Evolutionary conservation across 2,888 invertebrate genomes (phyloP).

Genomic region (Mycalesis mineus): DNA sequence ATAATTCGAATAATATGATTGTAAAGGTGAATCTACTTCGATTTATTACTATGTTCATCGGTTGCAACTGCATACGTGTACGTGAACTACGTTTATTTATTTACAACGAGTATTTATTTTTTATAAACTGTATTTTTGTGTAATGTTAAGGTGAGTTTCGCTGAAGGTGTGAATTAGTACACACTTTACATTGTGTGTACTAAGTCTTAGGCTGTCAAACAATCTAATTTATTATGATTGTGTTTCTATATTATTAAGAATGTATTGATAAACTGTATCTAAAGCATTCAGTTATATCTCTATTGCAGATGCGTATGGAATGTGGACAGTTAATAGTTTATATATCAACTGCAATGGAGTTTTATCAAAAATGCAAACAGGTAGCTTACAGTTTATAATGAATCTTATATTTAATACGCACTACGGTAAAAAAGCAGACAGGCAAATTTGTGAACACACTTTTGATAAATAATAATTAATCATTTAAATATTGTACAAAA

Average conservation of each 20-base stretch:
- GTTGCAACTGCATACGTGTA: not conserved
- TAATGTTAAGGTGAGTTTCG: constrained; percentile 23
- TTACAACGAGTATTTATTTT: constrained; percentile 27
- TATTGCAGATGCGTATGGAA: too few relatives aligned
- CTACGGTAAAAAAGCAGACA: too few relatives aligned
- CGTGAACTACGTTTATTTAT: not conserved
- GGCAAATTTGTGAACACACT: too few relatives aligned
- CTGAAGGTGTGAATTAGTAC: constrained; percentile 20
- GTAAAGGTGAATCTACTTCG: too few relatives aligned
- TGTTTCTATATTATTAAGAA: constrained; percentile 6
- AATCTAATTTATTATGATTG: constrained; percentile 17
- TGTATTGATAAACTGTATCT: not conserved
- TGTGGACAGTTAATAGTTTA: too few relatives aligned
- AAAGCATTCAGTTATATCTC: not conserved
- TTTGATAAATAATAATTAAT: too few relatives aligned
- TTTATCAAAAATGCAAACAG: too few relatives aligned
- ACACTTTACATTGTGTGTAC: constrained; percentile 23
- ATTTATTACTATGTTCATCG: not conserved
- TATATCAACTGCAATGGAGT: too few relatives aligned
- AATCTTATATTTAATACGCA: too few relatives aligned
- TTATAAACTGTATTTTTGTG: constrained; percentile 20
- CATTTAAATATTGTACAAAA: too few relatives aligned
- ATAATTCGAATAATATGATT: too few relatives aligned
- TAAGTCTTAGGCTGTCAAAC: constrained; percentile 27
- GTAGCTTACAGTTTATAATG: too few relatives aligned